Evolutionary conservation across 2,888 invertebrate genomes (phyloP).

Genomic region (Selenia dentaria): DNA sequence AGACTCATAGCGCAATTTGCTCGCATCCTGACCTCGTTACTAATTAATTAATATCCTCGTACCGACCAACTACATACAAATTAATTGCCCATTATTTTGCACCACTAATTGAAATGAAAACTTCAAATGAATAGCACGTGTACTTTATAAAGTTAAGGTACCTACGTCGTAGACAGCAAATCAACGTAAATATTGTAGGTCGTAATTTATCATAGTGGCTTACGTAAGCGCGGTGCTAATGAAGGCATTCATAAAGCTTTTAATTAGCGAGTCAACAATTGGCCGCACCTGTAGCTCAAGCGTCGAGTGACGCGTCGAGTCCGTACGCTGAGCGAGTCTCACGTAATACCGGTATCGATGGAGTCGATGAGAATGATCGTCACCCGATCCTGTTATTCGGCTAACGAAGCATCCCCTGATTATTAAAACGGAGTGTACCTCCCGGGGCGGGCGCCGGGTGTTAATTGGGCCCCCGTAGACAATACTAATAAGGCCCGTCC

Average conservation of each 20-base stretch:
- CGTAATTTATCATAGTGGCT: slow-evolving; percentile 24
- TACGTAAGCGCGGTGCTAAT: slow-evolving; percentile 28
- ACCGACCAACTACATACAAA: slow-evolving; percentile 44
- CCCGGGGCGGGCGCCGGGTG: slow-evolving; percentile 78
- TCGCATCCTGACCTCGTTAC: slow-evolving; percentile 45
- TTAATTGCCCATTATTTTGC: slow-evolving; percentile 41
- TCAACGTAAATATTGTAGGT: slow-evolving; percentile 7
- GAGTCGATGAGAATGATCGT: slow-evolving; percentile 46
- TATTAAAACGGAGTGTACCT: slow-evolving; percentile 81
- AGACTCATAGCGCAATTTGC: slow-evolving; percentile 57
- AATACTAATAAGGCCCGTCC: slow-evolving; percentile 84
- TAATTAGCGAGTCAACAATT: slow-evolving; percentile 36
- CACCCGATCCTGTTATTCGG: slow-evolving; percentile 78
- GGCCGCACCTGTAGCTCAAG: slow-evolving; percentile 43
- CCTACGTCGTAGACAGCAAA: slow-evolving; percentile 10
- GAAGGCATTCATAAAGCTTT: slow-evolving; percentile 31
- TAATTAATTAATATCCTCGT: slow-evolving; percentile 52
- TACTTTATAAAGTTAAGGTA: no score
- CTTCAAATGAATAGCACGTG: slow-evolving; percentile 3
- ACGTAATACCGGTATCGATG: slow-evolving; percentile 15
- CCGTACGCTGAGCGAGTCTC: neutral
- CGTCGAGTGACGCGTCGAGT: slow-evolving; percentile 1
- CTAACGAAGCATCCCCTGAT: slow-evolving; percentile 83
- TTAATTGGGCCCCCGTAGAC: slow-evolving; percentile 85
- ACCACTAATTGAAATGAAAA: slow-evolving; percentile 30